A percentile compares a stretch with the other conserved stretches of the same genome.
phyloP scores from a whole-genome alignment of 1,140 invertebrate genomes.

The Epicauta chinensis region DNA sequence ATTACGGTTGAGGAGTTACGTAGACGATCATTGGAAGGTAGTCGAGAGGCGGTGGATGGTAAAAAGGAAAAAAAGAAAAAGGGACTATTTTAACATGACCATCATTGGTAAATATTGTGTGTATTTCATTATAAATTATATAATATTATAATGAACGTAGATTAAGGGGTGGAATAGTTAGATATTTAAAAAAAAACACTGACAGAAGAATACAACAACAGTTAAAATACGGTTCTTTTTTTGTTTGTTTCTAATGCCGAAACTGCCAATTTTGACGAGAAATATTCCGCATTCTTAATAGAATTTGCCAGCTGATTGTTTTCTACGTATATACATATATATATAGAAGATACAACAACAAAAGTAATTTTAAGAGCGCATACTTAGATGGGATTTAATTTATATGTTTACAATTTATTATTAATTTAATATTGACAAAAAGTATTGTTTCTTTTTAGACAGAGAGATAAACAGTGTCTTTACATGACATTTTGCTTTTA shows the following conservation, averaged over 20 bases:
- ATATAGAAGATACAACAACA: too few relatives aligned
- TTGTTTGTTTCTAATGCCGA: too few relatives aligned
- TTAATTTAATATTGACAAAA: constrained; percentile 2
- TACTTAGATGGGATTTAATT: constrained; percentile 18
- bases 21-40: constrained; percentile 75
- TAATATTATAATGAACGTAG: too few relatives aligned
- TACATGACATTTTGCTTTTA: constrained; percentile 27
- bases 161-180: too few relatives aligned
- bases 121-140: too few relatives aligned
- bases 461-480: constrained; percentile 13
- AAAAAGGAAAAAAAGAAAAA: constrained; percentile 43
- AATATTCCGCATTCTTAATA: too few relatives aligned
- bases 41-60: constrained; percentile 61
- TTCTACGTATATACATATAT: too few relatives aligned
- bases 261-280: too few relatives aligned
- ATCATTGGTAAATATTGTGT: not conserved
- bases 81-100: constrained; percentile 37
- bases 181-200: too few relatives aligned
- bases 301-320: too few relatives aligned
- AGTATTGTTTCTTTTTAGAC: constrained; percentile 12
- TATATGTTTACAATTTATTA: not conserved
- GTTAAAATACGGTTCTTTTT: too few relatives aligned
- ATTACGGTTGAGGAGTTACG: constrained; percentile 81
- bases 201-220: too few relatives aligned
- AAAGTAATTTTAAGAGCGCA: constrained; percentile 7